Base-by-base conservation (phyloP, 30 jellyfish, hydroid and myxozoan genomes). In the Hydractinia echinata region DNA sequence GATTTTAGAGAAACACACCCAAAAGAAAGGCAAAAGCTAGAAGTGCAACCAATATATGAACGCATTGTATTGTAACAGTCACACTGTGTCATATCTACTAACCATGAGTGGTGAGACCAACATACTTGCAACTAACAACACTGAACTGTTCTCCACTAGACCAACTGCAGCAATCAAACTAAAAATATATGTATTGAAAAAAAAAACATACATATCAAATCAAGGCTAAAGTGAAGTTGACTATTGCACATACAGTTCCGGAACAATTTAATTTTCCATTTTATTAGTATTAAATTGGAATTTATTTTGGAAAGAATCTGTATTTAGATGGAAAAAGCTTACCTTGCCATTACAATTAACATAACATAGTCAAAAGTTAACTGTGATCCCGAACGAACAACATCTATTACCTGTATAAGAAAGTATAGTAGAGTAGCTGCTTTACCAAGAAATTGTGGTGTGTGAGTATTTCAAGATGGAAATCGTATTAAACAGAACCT, bases 81-180 rank as follows among this genome's bases (percentile, higher is more conserved):
- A 2, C 44, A 30, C 44, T 30, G 44, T 30, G 44, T 71, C 5
- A 52, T 54, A 51, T 15, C 4, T 51, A 76, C 48, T 30, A 49
- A 76, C 84, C 86, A 78, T 78, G 81, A 78, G 86, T 20, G 86
- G 86, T 16, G 86, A 78, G 50, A 78, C 86, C 39, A 78, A 61
- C 86, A 78, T 78, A 6, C 86, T 78, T 55, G 86, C 86, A 15
- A 78, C 86, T 18, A 78, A 50, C 53, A 78, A 58, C 5, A 78
- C 86, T 6, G 86, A 78, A 30, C 86, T 78, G 81, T 78, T 78
- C 55, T 78, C 86, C 1, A 78, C 11, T n/a, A 78, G 54, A 5
- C 86, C 86, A 54, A 78, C 58, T 11, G 86, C 86, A 55, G 86
- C 86, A 2, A 78, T 78, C 81, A 78, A 13, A 19, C 86, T 76